Conservation (phyloP, 2,888 invertebrate species). For the Ramazzottius varieornatus region DNA sequence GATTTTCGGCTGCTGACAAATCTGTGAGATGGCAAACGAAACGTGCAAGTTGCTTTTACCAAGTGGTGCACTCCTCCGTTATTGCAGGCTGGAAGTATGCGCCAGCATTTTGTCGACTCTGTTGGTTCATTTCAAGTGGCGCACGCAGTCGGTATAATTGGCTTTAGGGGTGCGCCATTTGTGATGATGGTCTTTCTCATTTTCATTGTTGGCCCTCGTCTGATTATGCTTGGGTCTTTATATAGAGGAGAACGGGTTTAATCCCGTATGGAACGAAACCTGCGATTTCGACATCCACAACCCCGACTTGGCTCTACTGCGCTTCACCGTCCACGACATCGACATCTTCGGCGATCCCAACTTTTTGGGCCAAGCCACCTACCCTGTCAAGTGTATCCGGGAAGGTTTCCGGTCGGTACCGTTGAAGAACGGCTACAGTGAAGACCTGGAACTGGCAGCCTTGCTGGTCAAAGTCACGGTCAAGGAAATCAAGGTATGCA, state of each 20-base stretch:
- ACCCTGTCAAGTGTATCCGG: slow-evolving; percentile 36
- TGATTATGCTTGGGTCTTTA: slow-evolving; percentile 9
- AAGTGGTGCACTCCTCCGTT: too few species aligned
- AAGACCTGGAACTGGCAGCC: slow-evolving; percentile 69
- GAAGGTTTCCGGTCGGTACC: slow-evolving; percentile 69
- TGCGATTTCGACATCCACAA: slow-evolving; percentile 54
- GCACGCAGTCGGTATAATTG: too few species aligned
- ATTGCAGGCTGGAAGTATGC: too few species aligned
- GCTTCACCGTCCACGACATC: slow-evolving; percentile 73
- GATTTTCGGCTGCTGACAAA: too few species aligned
- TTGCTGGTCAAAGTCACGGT: slow-evolving; percentile 54
- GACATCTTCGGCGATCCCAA: slow-evolving; percentile 91
- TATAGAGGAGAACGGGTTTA: slow-evolving; percentile 67
- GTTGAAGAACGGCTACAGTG: slow-evolving; percentile 62
- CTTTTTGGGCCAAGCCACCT: slow-evolving; percentile 83
- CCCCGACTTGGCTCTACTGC: slow-evolving; percentile 46
- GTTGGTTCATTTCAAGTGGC: too few species aligned
- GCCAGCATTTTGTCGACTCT: too few species aligned
- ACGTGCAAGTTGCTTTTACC: too few species aligned
- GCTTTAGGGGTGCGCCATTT: not conserved
- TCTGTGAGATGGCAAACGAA: too few species aligned
- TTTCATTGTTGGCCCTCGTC: not conserved
- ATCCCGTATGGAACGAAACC: slow-evolving; percentile 67
- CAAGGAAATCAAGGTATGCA: slow-evolving; percentile 24
- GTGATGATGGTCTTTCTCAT: not conserved